Base-by-base conservation (phyloP, 2,113 vertebrate genomes). In the Platanista minor region DNA sequence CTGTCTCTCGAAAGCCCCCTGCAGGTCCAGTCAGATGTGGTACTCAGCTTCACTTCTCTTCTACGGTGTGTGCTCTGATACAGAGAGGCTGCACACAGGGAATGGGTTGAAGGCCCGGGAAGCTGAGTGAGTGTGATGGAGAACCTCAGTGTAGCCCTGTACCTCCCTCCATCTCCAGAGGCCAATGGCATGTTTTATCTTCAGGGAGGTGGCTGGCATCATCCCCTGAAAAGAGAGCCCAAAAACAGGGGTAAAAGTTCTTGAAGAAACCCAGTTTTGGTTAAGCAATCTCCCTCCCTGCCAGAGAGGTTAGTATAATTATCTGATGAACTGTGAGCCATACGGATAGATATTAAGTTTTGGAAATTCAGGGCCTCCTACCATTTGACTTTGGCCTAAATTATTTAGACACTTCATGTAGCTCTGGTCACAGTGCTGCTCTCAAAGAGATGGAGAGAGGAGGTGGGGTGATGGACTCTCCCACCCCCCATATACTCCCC, bases 391-490 rank as follows among this genome's bases (percentile, higher is more conserved):
- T 92, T 64, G 86, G 27, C 59, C 59, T 96, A 94, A 97, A 98
- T 96, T 96, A 96, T 97, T 97, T 86, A 96, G 95, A 77, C 6
- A 86, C 20, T 85, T 84, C 12, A 67, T 61, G 36, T 80, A 69
- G 15, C 66, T 93, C 78, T 96, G 95, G 77, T 97, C 86, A 83
- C n/a, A 54, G 36, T 8, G 49, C 61, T 92, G n/a, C 85, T 97
- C 33, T 97, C 43, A 90, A 93, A 87, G 81, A 96, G 87, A 74
- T 10, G 81, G 57, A 91, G 31, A 75, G 77, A 77, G 54, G 87
- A 94, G 46, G 12, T 81, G 62, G 57, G 25, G 61, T 75, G 62
- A 82, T 36, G 54, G 89, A 75, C 52, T 27, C n/a, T 31, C 62
- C 23, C 67, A 27, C 29, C 31, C 78, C 78, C 4, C 14, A 10